phyloP scores from a whole-genome alignment of 2,888 invertebrate species.

The Lomographa bimaculata region DNA sequence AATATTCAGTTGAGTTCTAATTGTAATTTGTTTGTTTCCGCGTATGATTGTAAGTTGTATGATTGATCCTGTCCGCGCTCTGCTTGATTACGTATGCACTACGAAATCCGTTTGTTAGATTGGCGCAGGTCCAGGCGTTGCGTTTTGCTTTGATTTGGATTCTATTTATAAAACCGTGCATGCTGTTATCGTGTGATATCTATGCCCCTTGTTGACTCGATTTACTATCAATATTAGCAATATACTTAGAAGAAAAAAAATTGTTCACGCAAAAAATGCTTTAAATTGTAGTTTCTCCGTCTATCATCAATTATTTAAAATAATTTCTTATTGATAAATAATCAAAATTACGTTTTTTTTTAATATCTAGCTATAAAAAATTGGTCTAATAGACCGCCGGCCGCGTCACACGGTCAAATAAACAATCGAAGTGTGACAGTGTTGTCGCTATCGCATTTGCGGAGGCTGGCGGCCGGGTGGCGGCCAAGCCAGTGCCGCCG shows the following conservation, averaged over 20 bases:
- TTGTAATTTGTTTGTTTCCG: slow-evolving; percentile 2
- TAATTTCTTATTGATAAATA: not conserved
- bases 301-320: too few species aligned
- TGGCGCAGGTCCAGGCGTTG: slow-evolving; percentile 58
- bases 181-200: slow-evolving; percentile 59
- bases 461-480: slow-evolving; percentile 65
- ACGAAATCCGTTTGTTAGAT: slow-evolving; percentile 56
- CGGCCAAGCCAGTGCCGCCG: slow-evolving; percentile 74
- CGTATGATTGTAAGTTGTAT: too few species aligned
- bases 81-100: slow-evolving; percentile 50
- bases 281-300: too few species aligned
- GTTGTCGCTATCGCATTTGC: slow-evolving; percentile 76
- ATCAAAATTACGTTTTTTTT: not conserved
- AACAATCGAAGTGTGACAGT: slow-evolving; percentile 77
- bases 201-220: slow-evolving; percentile 48
- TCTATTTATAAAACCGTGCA: slow-evolving; percentile 64
- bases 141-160: slow-evolving; percentile 62
- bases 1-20: too few species aligned
- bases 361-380: too few species aligned
- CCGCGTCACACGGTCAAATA: slow-evolving; percentile 64
- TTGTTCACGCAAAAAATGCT: too few species aligned
- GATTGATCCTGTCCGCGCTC: slow-evolving; percentile 16
- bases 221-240: slow-evolving; percentile 19
- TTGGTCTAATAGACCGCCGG: slow-evolving; percentile 50
- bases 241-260: slow-evolving; percentile 1